phyloP scores from a whole-genome alignment of 2,797 vertebrate genomes.

The Acomys russatus region DNA sequence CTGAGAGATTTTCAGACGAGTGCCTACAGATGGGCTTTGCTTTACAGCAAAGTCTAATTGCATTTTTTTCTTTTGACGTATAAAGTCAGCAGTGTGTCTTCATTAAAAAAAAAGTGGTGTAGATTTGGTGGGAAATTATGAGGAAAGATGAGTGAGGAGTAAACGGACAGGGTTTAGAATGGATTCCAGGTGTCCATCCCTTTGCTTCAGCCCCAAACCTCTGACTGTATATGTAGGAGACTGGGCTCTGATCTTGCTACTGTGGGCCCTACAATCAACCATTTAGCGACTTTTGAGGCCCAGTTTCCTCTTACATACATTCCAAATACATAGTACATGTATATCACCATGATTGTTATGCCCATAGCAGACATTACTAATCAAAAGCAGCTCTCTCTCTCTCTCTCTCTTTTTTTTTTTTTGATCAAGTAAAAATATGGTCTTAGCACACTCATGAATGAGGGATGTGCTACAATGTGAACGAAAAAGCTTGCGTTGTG shows the following conservation, averaged over 20 bases:
- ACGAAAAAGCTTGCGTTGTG: background rate
- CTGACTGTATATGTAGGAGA: background rate
- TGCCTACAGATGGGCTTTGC: slow-evolving; percentile 12
- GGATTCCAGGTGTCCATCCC: background rate
- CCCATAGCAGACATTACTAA: slow-evolving; percentile 24
- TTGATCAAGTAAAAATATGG: slow-evolving; percentile 20
- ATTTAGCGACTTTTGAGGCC: background rate
- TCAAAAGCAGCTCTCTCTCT: background rate
- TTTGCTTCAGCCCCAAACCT: background rate
- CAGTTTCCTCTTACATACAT: background rate
- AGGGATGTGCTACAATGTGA: background rate
- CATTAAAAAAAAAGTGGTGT: slow-evolving; percentile 1
- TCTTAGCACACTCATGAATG: background rate
- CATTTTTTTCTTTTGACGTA: slow-evolving; percentile 20
- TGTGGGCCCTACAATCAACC: background rate
- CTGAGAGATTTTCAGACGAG: slow-evolving; percentile 50
- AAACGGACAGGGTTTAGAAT: background rate
- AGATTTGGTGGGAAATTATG: slow-evolving; percentile 9
- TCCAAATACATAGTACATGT: background rate
- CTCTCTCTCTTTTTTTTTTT: background rate
- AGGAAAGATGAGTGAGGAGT: background rate
- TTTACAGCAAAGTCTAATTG: slow-evolving; percentile 24
- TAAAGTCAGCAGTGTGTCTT: slow-evolving; percentile 37
- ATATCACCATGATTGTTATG: background rate
- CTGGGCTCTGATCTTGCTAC: background rate